A percentile compares a stretch with the other conserved stretches of the same genome.
phyloP scores from a whole-genome alignment of 2,888 invertebrate genomes.

The Xestia sexstrigata region DNA sequence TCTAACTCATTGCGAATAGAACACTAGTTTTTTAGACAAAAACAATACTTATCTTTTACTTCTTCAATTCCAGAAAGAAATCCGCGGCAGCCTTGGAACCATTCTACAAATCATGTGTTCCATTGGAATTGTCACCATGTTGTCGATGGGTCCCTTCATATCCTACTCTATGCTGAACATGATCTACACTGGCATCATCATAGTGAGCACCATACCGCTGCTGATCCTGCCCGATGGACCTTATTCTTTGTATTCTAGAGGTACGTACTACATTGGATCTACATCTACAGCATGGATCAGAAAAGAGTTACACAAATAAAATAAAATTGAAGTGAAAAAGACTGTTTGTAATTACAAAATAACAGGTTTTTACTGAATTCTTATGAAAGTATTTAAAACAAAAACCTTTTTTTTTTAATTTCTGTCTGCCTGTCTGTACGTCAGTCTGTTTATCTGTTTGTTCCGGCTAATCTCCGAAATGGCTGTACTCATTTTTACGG shows the following conservation, averaged over 20 bases:
- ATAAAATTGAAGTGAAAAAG: too few relatives aligned
- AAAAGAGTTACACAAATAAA: too few relatives aligned
- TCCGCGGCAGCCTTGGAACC: conserved; percentile 80
- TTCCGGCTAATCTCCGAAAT: too few relatives aligned
- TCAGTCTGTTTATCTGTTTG: too few relatives aligned
- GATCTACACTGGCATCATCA: conserved; percentile 65
- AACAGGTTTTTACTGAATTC: too few relatives aligned
- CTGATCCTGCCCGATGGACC: conserved; percentile 82
- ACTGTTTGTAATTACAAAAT: too few relatives aligned
- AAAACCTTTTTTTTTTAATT: too few relatives aligned
- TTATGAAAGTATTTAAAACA: too few relatives aligned
- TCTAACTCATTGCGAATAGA: background rate
- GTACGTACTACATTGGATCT: conserved; percentile 67
- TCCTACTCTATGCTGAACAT: conserved; percentile 75
- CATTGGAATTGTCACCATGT: conserved; percentile 76
- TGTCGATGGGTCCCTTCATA: conserved; percentile 82
- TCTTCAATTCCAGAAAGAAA: conserved; percentile 78
- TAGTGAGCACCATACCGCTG: conserved; percentile 74
- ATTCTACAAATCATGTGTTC: conserved; percentile 81
- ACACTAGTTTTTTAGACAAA: too few relatives aligned
- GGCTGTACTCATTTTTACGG: too few relatives aligned
- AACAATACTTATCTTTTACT: background rate
- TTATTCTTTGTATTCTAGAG: conserved; percentile 79
- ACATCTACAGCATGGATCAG: too few relatives aligned
- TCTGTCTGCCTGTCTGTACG: too few relatives aligned